Evolutionary conservation across 2,113 vertebrate species (phyloP), one percentile per base, ranked within the genome.

Genomic region (Rhabdomys dilectus): DNA sequence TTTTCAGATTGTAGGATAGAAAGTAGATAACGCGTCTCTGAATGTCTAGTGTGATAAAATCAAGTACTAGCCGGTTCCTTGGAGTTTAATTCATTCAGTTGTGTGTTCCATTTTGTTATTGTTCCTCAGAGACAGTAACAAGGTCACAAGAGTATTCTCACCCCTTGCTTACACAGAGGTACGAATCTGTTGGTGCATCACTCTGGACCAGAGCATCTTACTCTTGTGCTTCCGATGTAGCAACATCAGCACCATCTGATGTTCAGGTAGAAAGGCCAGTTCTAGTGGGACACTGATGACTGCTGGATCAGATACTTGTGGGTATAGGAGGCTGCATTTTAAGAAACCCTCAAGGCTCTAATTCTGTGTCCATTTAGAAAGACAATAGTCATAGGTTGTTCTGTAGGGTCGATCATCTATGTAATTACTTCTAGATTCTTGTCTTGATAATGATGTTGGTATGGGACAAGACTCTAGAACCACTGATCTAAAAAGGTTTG

Each of bases 1-100:
- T 97, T 97, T 98, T 98, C 93, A 97, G 86, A 92, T 96, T 88
- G 21, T 56, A 89, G 78, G 68, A 36, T 93, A 21, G 56, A 80
- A 89, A 84, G 39, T 60, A 97, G 93, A 80, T 87, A 76, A 68
- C 34, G 76, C 81, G 62, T 53, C 24, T 36, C 68, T 36, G 29
- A 87, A 0, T 66, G 9, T 91, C 60, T 68, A 31, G 24, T 77
- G 7, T 70, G 24, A 31, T 77, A 64, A 80, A 91, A 80, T 39
- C 24, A 56, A n/a, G 19, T 1, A 51, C 58, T 7, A 45, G 26
- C n/a, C 45, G 62, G 0, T 73, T 96, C 60, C 34, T 93, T 86
- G 77, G 80, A 64, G 66, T 68, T 16, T 48, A 21, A 22, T 76
- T 81, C 73, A 73, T 92, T 73, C 26, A 53, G 21, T 86, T 94